A percentile compares a stretch with the other conserved stretches of the same genome.
These are phyloP conservation scores for Callorhinus ursinus DNA, from an alignment of 2,113 vertebrate species.

Conservation along the genomic window DNA sequence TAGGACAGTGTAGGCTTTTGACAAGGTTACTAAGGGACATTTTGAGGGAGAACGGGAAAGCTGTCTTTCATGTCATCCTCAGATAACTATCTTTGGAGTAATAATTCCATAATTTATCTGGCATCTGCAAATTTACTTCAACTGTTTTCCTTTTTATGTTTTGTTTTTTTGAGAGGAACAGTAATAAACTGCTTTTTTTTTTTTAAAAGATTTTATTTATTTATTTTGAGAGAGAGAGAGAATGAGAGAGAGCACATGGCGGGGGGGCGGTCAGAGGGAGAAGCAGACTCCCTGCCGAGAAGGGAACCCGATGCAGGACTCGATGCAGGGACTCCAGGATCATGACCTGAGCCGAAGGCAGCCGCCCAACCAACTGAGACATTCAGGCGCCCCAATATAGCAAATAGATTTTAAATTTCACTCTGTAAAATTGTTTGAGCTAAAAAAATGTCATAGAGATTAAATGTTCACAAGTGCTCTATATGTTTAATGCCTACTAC, in stretches of 20 bases:
- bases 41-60: background rate
- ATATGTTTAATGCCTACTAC: background rate
- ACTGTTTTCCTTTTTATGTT: background rate
- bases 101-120: background rate
- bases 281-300: too few species aligned
- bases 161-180: background rate
- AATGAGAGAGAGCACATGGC: too few species aligned
- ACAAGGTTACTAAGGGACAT: background rate
- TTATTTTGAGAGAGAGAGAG: too few species aligned
- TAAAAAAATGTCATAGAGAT: background rate
- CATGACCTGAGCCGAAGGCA: too few species aligned
- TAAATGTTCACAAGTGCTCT: constrained; percentile 9
- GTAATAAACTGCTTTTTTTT: background rate
- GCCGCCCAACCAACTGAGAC: too few species aligned
- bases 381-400: background rate
- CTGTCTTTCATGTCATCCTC: background rate
- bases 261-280: too few species aligned
- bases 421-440: constrained; percentile 16
- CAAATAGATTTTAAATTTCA: background rate
- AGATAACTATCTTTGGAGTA: constrained; percentile 21
- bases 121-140: constrained; percentile 29
- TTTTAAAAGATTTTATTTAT: too few species aligned
- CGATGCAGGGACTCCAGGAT: too few species aligned
- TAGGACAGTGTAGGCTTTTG: background rate
- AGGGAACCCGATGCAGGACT: too few species aligned